Percentiles rank a stretch among this genome's conserved stretches.
Evolutionary conservation across 2,113 vertebrate genomes (phyloP).

Genomic region (Marcusenius ussheri): DNA sequence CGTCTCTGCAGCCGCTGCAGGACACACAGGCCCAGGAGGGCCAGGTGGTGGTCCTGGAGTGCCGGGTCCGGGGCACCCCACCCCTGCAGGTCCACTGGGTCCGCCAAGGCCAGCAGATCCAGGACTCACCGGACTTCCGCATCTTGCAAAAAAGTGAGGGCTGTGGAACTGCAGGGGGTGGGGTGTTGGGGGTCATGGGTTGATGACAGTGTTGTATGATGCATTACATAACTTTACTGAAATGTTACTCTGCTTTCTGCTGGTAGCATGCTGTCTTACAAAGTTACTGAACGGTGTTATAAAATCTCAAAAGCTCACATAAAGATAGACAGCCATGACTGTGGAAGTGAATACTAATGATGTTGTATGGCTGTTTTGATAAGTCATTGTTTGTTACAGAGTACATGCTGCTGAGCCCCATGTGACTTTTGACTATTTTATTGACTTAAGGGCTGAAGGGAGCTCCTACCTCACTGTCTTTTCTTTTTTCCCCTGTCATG

Average conservation of each 20-base stretch:
- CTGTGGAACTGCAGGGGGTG: background rate
- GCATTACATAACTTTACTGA: background rate
- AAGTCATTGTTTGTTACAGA: background rate
- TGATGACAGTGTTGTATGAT: background rate
- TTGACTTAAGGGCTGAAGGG: background rate
- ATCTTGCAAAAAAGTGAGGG: constrained; percentile 93
- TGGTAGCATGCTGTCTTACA: background rate
- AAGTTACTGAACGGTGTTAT: background rate
- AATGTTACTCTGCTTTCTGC: background rate
- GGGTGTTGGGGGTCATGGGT: background rate
- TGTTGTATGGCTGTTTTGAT: background rate
- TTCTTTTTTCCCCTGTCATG: constrained; percentile 33
- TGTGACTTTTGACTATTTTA: background rate
- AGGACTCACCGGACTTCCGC: constrained; percentile 94
- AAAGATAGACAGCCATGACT: background rate
- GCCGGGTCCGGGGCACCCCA: constrained; percentile 76
- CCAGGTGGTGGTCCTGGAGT: constrained; percentile 90
- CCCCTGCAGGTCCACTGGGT: constrained; percentile 81
- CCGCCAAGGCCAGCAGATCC: constrained; percentile 79
- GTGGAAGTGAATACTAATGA: background rate
- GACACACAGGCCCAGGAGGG: constrained; percentile 78
- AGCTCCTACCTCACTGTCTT: constrained; percentile 5
- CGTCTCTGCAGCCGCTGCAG: constrained; percentile 70
- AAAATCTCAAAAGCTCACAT: background rate
- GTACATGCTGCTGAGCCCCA: background rate